A percentile compares a stretch with the other conserved stretches of the same genome.
phyloP scores from a whole-genome alignment of 2,888 invertebrate species.

The Xestia sexstrigata region DNA sequence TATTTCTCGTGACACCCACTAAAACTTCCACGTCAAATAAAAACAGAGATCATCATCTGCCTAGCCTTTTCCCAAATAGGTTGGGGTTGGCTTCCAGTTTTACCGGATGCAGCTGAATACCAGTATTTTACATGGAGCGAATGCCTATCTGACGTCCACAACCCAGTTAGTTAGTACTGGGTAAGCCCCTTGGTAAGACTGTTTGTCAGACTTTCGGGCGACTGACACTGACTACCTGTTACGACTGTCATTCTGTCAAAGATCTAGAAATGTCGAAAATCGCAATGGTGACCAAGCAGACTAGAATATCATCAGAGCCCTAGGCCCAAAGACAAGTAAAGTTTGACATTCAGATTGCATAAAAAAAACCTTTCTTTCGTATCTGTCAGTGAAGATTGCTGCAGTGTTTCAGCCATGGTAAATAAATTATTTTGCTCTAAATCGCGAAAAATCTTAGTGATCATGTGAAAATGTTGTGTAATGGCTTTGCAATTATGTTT shows the following conservation, averaged over 20 bases:
- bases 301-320: conserved; percentile 18
- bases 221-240: too few relatives aligned
- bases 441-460: conserved; percentile 77
- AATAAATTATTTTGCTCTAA: conserved; percentile 72
- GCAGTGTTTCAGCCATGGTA: conserved; percentile 87
- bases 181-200: too few relatives aligned
- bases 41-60: too few relatives aligned
- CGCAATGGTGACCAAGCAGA: background rate
- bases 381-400: conserved; percentile 84
- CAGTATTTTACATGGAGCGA: too few relatives aligned
- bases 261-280: too few relatives aligned
- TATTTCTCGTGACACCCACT: background rate
- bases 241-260: too few relatives aligned
- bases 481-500: conserved; percentile 6
- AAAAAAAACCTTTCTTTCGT: conserved; percentile 75
- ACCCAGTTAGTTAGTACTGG: too few relatives aligned
- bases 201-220: too few relatives aligned
- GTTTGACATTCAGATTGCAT: conserved; percentile 16
- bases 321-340: conserved; percentile 36
- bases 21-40: background rate
- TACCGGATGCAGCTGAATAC: too few relatives aligned
- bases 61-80: too few relatives aligned
- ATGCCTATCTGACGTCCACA: too few relatives aligned
- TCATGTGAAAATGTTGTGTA: conserved; percentile 66
- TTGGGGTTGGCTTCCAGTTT: too few relatives aligned